Evolutionary conservation across 2,113 vertebrate species (phyloP).

Genomic region (Microcebus jonahi): DNA sequence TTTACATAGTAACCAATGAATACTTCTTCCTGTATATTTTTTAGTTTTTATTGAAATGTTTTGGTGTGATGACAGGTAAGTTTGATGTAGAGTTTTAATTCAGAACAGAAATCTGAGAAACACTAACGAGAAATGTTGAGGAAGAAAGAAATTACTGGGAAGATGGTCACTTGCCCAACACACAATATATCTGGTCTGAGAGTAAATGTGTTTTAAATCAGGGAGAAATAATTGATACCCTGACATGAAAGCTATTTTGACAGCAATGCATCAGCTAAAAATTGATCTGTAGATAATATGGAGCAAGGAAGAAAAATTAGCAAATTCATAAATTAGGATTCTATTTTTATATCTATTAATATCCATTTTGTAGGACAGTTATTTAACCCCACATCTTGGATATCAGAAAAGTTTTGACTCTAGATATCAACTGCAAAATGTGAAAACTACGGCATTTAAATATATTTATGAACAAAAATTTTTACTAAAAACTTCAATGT

Average conservation of each 20-base stretch:
- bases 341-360: not conserved
- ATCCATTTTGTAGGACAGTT: not conserved
- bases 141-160: not conserved
- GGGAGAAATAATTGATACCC: not conserved
- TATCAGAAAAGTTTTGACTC: not conserved
- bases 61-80: conserved; percentile 19
- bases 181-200: not conserved
- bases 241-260: not conserved
- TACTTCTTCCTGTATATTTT: not conserved
- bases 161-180: not conserved
- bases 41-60: conserved; percentile 18
- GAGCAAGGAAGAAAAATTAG: not conserved
- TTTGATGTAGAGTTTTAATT: conserved; percentile 32
- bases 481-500: not conserved
- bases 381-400: not conserved
- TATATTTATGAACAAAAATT: not conserved
- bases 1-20: not conserved
- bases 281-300: not conserved
- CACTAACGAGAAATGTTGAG: not conserved
- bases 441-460: not conserved
- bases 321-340: not conserved
- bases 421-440: not conserved
- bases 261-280: not conserved
- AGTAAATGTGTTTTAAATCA: conserved; percentile 37
- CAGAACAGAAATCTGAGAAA: conserved; percentile 17